phyloP scores from a whole-genome alignment of 2,113 vertebrate genomes.

The Halcyon malimbica region DNA sequence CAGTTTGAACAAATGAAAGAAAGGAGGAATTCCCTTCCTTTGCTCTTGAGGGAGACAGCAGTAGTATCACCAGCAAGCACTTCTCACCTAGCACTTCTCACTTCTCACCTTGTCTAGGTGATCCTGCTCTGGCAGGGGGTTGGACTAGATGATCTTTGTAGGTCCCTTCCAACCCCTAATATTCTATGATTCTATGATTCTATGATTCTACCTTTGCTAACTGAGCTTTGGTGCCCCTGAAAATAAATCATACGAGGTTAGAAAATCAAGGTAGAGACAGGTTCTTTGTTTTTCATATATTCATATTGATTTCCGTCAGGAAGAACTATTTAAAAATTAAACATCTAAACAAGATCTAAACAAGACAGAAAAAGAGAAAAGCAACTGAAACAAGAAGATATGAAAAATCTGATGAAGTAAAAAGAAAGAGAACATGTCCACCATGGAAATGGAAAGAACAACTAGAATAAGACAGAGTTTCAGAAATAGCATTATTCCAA shows the following conservation, averaged over 20 bases:
- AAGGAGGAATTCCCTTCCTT: neutral
- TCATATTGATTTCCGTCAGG: neutral
- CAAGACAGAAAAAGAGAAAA: neutral
- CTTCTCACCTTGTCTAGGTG: no score
- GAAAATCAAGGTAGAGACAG: neutral
- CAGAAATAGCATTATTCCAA: slow-evolving; percentile 19
- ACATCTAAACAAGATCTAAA: neutral
- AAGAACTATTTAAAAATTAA: neutral
- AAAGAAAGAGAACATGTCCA: neutral
- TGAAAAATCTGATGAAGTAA: neutral
- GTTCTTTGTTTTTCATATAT: neutral
- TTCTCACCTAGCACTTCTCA: neutral
- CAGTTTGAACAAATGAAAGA: neutral
- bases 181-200: no score
- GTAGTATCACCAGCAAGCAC: neutral
- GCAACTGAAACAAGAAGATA: neutral
- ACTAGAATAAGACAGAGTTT: neutral
- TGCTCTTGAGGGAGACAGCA: neutral
- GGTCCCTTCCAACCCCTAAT: no score
- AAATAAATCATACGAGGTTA: neutral
- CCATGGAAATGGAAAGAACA: neutral
- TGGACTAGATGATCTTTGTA: no score
- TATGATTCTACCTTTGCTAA: neutral
- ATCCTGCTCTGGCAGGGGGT: no score
- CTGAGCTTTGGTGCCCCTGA: neutral